Conservation (phyloP, 2,888 invertebrate genomes). For the Callyntrura sp. region DNA sequence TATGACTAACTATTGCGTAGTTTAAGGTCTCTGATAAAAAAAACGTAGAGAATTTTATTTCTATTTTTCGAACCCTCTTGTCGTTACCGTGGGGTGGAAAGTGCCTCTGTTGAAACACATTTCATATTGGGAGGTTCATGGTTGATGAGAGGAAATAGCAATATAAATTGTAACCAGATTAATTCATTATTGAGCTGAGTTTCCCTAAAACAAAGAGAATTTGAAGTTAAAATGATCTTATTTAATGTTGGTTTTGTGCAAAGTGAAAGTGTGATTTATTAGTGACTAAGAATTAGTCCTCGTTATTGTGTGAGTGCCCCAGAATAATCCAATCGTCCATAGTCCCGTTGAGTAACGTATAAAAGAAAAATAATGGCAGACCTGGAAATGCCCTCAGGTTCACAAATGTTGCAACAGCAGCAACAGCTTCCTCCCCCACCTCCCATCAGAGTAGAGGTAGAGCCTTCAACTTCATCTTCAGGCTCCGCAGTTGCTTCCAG, state of each 20-base stretch:
- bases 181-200: too few species aligned
- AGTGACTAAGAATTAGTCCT: background rate
- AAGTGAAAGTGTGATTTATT: background rate
- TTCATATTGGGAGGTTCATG: too few species aligned
- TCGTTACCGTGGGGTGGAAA: too few species aligned
- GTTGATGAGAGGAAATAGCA: too few species aligned
- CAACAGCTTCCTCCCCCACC: constrained; percentile 58
- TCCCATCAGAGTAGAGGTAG: constrained; percentile 64
- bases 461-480: constrained; percentile 55
- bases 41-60: too few species aligned
- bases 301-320: background rate
- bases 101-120: too few species aligned
- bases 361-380: constrained; percentile 59
- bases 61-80: too few species aligned
- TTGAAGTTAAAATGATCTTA: background rate
- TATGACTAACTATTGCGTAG: too few species aligned
- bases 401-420: constrained; percentile 74
- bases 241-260: background rate
- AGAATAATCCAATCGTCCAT: background rate
- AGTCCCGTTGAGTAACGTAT: background rate
- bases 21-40: too few species aligned
- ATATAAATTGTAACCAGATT: too few species aligned
- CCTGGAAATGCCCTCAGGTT: constrained; percentile 79
- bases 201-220: too few species aligned
- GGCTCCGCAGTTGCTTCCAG: constrained; percentile 14